phyloP scores from a whole-genome alignment of 2,113 vertebrate genomes.

The Ariopsis seemanni region DNA sequence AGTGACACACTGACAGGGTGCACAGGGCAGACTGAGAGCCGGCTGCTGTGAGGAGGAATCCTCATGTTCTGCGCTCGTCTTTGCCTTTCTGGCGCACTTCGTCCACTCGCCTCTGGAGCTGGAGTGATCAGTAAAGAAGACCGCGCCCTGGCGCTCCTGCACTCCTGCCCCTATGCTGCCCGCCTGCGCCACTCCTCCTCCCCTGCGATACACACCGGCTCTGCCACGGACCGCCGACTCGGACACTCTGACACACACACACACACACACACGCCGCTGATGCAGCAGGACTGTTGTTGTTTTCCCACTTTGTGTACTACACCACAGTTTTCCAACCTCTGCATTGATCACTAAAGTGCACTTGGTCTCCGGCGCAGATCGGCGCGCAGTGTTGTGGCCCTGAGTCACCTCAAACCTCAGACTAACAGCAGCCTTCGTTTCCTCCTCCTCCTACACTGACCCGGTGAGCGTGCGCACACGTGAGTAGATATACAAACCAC shows the following conservation, averaged over 20 bases:
- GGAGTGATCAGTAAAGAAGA: conserved; percentile 82
- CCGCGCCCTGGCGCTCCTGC: conserved; percentile 87
- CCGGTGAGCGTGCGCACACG: conserved; percentile 34
- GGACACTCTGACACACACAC: conserved; percentile 27
- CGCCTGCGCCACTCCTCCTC: conserved; percentile 74
- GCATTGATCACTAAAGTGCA: conserved; percentile 36
- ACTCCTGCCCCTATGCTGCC: conserved; percentile 66
- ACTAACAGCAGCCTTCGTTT: conserved; percentile 44
- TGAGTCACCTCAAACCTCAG: conserved; percentile 51
- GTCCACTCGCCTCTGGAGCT: conserved; percentile 77
- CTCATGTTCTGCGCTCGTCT: conserved; percentile 60
- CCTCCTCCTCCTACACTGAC: conserved; percentile 30
- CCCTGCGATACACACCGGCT: conserved; percentile 66
- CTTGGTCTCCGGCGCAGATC: conserved; percentile 42
- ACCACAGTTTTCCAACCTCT: conserved; percentile 29
- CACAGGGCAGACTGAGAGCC: conserved; percentile 66
- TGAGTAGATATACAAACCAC: conserved; percentile 23
- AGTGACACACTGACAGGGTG: conserved; percentile 15
- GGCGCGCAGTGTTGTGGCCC: conserved; percentile 44
- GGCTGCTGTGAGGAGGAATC: conserved; percentile 69
- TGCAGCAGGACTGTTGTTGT: conserved; percentile 25
- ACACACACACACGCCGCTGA: conserved; percentile 19
- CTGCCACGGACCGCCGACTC: conserved; percentile 32
- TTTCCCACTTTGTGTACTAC: conserved; percentile 20
- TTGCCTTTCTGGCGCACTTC: conserved; percentile 62